Conservation (phyloP, 2,797 vertebrate genomes). For the Sebastes aleutianus region DNA sequence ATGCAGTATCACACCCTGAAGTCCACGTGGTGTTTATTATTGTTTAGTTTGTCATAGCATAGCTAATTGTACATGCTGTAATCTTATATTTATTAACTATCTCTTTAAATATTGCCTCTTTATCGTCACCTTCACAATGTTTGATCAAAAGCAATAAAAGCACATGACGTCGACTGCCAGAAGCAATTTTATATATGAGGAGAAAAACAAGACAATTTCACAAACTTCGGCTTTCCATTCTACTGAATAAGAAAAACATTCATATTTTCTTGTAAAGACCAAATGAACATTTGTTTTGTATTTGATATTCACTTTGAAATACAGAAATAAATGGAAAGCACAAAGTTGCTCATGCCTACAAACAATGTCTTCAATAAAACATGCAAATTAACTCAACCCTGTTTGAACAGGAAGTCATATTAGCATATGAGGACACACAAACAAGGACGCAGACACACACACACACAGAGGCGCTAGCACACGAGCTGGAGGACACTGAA, state of each 20-base stretch:
- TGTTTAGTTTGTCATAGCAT: background rate
- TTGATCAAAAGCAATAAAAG: slow-evolving; percentile 27
- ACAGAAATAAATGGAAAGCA: slow-evolving; percentile 49
- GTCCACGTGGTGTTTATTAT: background rate
- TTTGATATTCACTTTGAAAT: background rate
- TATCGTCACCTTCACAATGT: slow-evolving; percentile 14
- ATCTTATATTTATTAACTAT: background rate
- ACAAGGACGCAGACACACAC: background rate
- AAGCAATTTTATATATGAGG: slow-evolving; percentile 21
- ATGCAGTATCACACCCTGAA: background rate
- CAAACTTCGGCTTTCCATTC: slow-evolving; percentile 61
- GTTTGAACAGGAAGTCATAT: background rate
- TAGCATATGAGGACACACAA: slow-evolving; percentile 25
- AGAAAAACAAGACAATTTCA: background rate
- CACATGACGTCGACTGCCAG: slow-evolving; percentile 39
- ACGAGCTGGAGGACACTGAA: slow-evolving; percentile 46
- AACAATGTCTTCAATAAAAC: slow-evolving; percentile 5
- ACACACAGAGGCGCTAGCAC: background rate
- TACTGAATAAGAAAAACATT: background rate
- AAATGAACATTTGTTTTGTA: background rate
- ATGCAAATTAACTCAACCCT: slow-evolving; percentile 42
- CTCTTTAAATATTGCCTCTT: slow-evolving; percentile 56
- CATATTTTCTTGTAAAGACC: background rate
- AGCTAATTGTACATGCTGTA: background rate
- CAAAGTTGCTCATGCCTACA: slow-evolving; percentile 30